Evolutionary conservation across 2,797 vertebrate species (phyloP).

Genomic region (Octomys mimax): DNA sequence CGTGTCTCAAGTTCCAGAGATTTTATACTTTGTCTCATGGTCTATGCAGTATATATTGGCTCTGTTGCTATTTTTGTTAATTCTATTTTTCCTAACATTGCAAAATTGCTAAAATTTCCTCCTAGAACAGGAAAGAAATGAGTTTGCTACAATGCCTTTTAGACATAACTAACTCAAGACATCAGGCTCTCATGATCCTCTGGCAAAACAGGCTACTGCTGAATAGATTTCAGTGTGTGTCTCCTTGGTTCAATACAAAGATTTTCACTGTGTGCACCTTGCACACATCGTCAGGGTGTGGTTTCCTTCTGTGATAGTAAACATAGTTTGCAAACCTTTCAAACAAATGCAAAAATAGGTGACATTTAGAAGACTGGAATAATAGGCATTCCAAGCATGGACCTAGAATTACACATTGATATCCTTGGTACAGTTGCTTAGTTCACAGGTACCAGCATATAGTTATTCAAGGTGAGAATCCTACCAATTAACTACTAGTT

Average conservation of each 20-base stretch:
- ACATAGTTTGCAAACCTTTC: too few relatives aligned
- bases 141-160: constrained; percentile 14
- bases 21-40: neutral
- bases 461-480: too few relatives aligned
- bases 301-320: neutral
- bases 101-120: neutral
- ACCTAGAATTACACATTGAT: too few relatives aligned
- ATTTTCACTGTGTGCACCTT: neutral
- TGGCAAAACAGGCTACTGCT: neutral
- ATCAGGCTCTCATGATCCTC: neutral
- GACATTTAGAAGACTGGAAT: too few relatives aligned
- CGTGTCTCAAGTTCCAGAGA: neutral
- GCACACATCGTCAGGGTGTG: neutral
- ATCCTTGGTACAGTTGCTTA: too few relatives aligned
- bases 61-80: neutral
- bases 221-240: neutral
- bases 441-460: too few relatives aligned
- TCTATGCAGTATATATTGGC: neutral
- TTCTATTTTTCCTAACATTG: constrained; percentile 30
- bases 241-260: neutral
- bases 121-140: neutral
- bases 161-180: neutral
- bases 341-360: too few relatives aligned
- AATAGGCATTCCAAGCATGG: too few relatives aligned
- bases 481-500: too few relatives aligned